phyloP scores from a whole-genome alignment of 1,140 invertebrate genomes.

The Cotesia glomerata region DNA sequence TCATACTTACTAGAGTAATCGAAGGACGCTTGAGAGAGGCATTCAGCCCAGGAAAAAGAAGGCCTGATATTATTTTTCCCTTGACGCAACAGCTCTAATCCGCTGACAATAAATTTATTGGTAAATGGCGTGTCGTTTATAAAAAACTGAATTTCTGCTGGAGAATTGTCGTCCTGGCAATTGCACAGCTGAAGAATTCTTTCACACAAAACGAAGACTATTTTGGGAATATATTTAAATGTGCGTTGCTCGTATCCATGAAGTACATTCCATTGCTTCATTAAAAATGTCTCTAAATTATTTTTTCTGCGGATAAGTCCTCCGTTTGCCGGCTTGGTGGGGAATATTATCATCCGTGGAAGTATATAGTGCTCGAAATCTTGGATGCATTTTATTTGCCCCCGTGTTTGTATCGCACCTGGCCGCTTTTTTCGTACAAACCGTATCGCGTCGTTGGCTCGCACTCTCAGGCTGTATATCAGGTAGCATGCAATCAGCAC shows the following conservation, averaged over 20 bases:
- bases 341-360: slow-evolving; percentile 80
- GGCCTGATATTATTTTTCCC: slow-evolving; percentile 43
- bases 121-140: slow-evolving; percentile 57
- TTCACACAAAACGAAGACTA: slow-evolving; percentile 79
- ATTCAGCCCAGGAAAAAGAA: slow-evolving; percentile 57
- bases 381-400: slow-evolving; percentile 81
- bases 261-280: slow-evolving; percentile 74
- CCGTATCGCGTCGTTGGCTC: slow-evolving; percentile 80
- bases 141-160: slow-evolving; percentile 53
- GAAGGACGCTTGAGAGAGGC: slow-evolving; percentile 49
- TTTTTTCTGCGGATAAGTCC: slow-evolving; percentile 68
- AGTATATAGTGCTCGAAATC: slow-evolving; percentile 83
- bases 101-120: slow-evolving; percentile 56
- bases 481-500: slow-evolving; percentile 87
- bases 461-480: slow-evolving; percentile 77
- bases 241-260: slow-evolving; percentile 83
- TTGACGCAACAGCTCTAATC: slow-evolving; percentile 46
- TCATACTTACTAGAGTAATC: slow-evolving; percentile 42
- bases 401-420: slow-evolving; percentile 80
- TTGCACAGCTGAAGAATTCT: slow-evolving; percentile 75
- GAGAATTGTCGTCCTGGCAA: slow-evolving; percentile 63
- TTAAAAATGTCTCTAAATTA: slow-evolving; percentile 75
- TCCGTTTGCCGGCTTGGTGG: slow-evolving; percentile 55
- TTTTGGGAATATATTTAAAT: slow-evolving; percentile 82
- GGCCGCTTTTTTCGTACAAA: slow-evolving; percentile 81